phyloP scores from a whole-genome alignment of 2,888 invertebrate genomes.

The Dermolepida albohirtum region DNA sequence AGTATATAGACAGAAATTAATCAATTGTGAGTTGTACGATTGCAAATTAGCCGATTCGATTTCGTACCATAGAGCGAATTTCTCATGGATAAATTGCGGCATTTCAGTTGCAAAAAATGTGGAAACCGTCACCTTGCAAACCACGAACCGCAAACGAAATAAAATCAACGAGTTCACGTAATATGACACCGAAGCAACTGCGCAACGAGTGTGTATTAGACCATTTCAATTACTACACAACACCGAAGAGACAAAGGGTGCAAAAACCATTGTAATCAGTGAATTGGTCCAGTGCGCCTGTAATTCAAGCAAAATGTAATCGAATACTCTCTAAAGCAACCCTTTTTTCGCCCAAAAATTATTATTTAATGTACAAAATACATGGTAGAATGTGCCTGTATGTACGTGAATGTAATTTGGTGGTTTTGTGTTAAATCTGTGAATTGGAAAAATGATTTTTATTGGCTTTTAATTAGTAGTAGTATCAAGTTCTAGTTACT shows the following conservation, averaged over 20 bases:
- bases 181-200: slow-evolving; percentile 53
- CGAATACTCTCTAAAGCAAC: slow-evolving; percentile 39
- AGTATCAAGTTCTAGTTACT: slow-evolving; percentile 1
- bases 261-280: slow-evolving; percentile 50
- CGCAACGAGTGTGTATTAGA: slow-evolving; percentile 54
- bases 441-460: slow-evolving; percentile 9
- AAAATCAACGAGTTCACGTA: slow-evolving; percentile 54
- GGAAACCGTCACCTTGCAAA: slow-evolving; percentile 57
- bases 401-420: slow-evolving; percentile 6
- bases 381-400: not conserved
- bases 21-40: slow-evolving; percentile 22
- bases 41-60: slow-evolving; percentile 25
- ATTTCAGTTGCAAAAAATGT: slow-evolving; percentile 44
- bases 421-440: slow-evolving; percentile 15
- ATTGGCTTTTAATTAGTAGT: slow-evolving; percentile 1
- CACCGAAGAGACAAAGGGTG: slow-evolving; percentile 48
- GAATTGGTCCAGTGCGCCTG: slow-evolving; percentile 51
- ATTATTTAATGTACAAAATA: slow-evolving; percentile 38
- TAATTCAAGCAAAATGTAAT: slow-evolving; percentile 48
- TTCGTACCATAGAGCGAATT: slow-evolving; percentile 35
- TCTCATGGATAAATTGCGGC: slow-evolving; percentile 45
- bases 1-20: slow-evolving; percentile 4
- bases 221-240: slow-evolving; percentile 51
- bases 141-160: slow-evolving; percentile 58
- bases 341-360: slow-evolving; percentile 42